Evolutionary conservation across 30 jellyfish, hydroid and myxozoan genomes (phyloP).

Genomic region (Aurelia aurita complex sp. Pacific): DNA sequence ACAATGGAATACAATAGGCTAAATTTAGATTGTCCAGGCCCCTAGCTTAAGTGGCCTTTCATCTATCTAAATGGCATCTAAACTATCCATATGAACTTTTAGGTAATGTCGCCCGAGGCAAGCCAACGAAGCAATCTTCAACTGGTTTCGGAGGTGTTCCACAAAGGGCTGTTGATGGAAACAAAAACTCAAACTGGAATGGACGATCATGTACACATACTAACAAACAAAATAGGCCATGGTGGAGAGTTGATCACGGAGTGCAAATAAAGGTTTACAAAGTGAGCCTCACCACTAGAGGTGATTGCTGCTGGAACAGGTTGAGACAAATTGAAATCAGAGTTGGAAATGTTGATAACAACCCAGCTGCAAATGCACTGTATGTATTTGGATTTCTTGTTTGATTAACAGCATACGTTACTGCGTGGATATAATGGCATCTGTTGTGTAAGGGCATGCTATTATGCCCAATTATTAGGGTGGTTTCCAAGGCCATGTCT

Average conservation of each 20-base stretch:
- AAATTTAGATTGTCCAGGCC: no score
- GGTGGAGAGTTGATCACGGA: slow-evolving; percentile 78
- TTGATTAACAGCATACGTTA: no score
- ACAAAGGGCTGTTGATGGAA: slow-evolving; percentile 69
- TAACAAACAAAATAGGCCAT: slow-evolving; percentile 26
- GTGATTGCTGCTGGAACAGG: slow-evolving; percentile 65
- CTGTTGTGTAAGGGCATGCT: no score
- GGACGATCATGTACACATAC: slow-evolving; percentile 70
- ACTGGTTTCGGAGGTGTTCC: slow-evolving; percentile 69
- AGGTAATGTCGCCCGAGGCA: slow-evolving; percentile 73
- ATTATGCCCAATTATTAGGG: no score
- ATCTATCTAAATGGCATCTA: no score
- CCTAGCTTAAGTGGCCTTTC: no score
- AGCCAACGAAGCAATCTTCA: slow-evolving; percentile 63
- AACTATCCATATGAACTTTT: no score
- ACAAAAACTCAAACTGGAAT: slow-evolving; percentile 36
- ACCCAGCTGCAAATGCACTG: slow-evolving; percentile 38
- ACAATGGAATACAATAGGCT: no score
- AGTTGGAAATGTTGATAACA: slow-evolving; percentile 45
- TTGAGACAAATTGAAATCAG: slow-evolving; percentile 39
- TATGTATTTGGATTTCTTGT: not conserved
- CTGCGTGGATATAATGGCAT: no score
- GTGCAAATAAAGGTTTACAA: slow-evolving; percentile 23
- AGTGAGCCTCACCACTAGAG: slow-evolving; percentile 48
- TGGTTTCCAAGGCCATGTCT: no score